These are phyloP conservation scores for Monoplex corrugatus DNA, from an alignment of 2,888 invertebrate genomes.

Conservation along the genomic window DNA sequence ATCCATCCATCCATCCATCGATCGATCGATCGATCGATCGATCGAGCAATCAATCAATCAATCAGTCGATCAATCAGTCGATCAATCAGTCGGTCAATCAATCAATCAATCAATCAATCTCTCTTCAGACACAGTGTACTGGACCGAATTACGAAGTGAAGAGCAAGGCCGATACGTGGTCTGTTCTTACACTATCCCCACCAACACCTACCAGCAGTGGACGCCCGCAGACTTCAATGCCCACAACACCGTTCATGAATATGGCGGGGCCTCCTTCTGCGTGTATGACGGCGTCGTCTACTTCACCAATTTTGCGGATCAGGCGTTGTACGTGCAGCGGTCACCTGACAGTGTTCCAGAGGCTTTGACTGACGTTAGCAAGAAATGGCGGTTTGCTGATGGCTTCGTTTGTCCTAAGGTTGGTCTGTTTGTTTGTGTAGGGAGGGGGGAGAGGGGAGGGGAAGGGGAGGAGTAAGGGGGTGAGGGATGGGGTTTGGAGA, in stretches of 20 bases:
- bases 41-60: no score
- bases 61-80: no score
- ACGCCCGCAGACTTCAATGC: constrained; percentile 77
- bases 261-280: constrained; percentile 81
- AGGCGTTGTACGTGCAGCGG: constrained; percentile 74
- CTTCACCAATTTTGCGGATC: constrained; percentile 78
- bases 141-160: constrained; percentile 75
- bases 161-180: constrained; percentile 78
- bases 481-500: no score
- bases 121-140: constrained; percentile 75
- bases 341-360: constrained; percentile 64
- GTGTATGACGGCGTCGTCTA: constrained; percentile 75
- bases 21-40: no score
- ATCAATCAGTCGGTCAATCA: no score
- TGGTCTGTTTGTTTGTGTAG: neutral
- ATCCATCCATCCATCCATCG: no score
- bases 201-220: constrained; percentile 64
- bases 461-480: no score
- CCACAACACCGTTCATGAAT: constrained; percentile 81
- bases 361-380: constrained; percentile 68
- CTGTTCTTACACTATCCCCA: constrained; percentile 67
- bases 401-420: constrained; percentile 68
- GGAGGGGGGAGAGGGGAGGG: no score
- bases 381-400: constrained; percentile 76
- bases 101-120: no score